Evolutionary conservation across 1,140 invertebrate species (phyloP).

Genomic region (Berghia stephanieae): DNA sequence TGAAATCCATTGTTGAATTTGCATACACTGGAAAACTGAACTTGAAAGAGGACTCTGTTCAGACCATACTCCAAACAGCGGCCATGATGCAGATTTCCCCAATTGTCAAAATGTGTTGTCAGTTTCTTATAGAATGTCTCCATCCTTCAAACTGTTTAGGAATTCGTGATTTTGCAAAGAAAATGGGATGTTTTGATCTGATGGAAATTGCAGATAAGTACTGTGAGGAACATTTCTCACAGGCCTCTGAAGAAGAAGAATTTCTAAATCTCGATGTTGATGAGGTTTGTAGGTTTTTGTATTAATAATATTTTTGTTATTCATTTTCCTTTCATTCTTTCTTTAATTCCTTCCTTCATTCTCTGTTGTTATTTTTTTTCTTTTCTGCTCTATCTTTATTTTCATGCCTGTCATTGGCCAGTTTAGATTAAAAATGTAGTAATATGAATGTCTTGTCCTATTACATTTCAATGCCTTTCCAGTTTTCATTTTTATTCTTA

Average conservation of each 20-base stretch:
- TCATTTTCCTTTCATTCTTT: neutral
- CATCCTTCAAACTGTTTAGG: slow-evolving; percentile 92
- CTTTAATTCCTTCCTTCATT: no score
- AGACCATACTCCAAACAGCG: slow-evolving; percentile 84
- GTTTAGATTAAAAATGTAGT: no score
- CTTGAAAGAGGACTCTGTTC: slow-evolving; percentile 71
- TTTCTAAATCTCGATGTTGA: slow-evolving; percentile 35
- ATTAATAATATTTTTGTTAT: neutral
- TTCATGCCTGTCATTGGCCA: no score
- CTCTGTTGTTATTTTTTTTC: no score
- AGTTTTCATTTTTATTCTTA: no score
- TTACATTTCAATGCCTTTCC: no score
- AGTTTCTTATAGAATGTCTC: slow-evolving; percentile 85
- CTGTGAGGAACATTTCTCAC: slow-evolving; percentile 38
- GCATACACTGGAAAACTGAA: slow-evolving; percentile 31
- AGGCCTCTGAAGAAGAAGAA: slow-evolving; percentile 40
- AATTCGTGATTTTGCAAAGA: slow-evolving; percentile 88
- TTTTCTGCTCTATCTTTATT: no score
- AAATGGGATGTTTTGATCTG: slow-evolving; percentile 68
- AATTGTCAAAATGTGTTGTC: slow-evolving; percentile 85
- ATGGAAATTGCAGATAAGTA: slow-evolving; percentile 33
- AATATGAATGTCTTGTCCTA: no score
- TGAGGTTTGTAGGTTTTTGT: slow-evolving; percentile 26
- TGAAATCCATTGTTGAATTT: slow-evolving; percentile 33
- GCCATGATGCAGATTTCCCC: slow-evolving; percentile 83